Evolutionary conservation across 2,797 vertebrate genomes (phyloP), one percentile per base, ranked within the genome.

Genomic region (Esox masquinongy): DNA sequence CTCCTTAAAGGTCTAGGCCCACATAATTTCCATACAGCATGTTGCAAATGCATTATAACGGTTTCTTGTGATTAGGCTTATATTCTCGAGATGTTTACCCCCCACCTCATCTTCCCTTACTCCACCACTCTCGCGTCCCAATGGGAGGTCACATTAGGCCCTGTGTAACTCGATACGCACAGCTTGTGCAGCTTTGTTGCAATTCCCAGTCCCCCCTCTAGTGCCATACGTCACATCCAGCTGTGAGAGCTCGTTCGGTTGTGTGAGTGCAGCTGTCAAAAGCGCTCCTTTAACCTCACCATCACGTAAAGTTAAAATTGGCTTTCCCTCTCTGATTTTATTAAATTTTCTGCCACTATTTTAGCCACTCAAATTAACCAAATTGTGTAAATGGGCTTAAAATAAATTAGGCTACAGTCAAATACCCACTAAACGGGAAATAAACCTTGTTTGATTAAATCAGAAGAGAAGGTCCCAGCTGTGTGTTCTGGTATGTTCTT

Each of bases 211-310:
- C 72, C 51, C 53, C 56, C 67, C 70, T 66, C 78, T 78, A 80
- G 74, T 75, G 82, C 75, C 16, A 66, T 70, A 77, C 80, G 78
- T 88, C 85, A 87, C 76, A 79, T 89, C 87, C 86, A 88, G 89
- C 89, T 90, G 91, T 88, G 88, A 78, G 80, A 75, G 78, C 68
- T 77, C 76, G 79, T 80, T 83, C 81, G 80, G 69, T 59, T 80
- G 80, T 76, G 69, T 70, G 72, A 76, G 78, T 81, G 76, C 87
- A 90, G 88, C 87, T 90, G 89, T 90, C 82, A 87, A 80, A 80
- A 79, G 80, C 72, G 53, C 74, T 80, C 77, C 68, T 47, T 74
- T 77, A 80, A 80, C 80, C 64, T 77, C 67, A 17, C 49, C 75
- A 78, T 43, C 70, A 75, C 70, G 64, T 67, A 78, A 84, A 79